A percentile compares a stretch with the other conserved stretches of the same genome.
These are phyloP conservation scores for Anastrepha obliqua DNA, from an alignment of 1,140 invertebrate genomes.

Conservation along the genomic window DNA sequence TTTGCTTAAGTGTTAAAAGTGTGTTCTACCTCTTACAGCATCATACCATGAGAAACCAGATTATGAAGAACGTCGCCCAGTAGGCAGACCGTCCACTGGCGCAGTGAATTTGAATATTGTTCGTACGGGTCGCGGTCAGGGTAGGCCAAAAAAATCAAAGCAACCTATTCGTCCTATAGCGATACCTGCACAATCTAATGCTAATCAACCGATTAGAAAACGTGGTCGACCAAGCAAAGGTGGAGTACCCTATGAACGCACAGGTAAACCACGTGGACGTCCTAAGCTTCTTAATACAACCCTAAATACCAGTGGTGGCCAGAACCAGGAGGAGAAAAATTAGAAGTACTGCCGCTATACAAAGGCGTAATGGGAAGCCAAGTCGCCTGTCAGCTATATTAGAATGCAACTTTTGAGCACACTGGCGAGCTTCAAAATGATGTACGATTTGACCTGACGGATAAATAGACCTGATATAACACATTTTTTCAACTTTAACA, in stretches of 20 bases:
- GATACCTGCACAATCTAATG: constrained; percentile 55
- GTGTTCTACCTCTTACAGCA: constrained; percentile 24
- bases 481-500: too few species aligned
- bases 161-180: constrained; percentile 49
- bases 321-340: too few species aligned
- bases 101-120: constrained; percentile 66
- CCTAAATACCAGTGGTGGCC: too few species aligned
- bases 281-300: constrained; percentile 44
- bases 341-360: too few species aligned
- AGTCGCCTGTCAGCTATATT: too few species aligned
- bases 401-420: too few species aligned
- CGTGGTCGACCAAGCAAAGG: constrained; percentile 62
- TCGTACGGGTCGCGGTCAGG: constrained; percentile 65
- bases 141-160: constrained; percentile 64
- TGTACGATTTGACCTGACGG: too few species aligned
- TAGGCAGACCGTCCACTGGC: constrained; percentile 65
- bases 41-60: constrained; percentile 55
- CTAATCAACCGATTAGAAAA: constrained; percentile 60
- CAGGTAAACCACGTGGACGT: constrained; percentile 64
- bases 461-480: too few species aligned
- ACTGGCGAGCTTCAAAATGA: too few species aligned
- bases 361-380: too few species aligned
- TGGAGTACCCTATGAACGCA: constrained; percentile 52
- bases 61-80: constrained; percentile 57
- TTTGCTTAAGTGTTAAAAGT: not conserved